Percentiles rank a stretch among this genome's conserved stretches.
Evolutionary conservation across 2,888 invertebrate species (phyloP).

Genomic region (Platerodrilus igneus): DNA sequence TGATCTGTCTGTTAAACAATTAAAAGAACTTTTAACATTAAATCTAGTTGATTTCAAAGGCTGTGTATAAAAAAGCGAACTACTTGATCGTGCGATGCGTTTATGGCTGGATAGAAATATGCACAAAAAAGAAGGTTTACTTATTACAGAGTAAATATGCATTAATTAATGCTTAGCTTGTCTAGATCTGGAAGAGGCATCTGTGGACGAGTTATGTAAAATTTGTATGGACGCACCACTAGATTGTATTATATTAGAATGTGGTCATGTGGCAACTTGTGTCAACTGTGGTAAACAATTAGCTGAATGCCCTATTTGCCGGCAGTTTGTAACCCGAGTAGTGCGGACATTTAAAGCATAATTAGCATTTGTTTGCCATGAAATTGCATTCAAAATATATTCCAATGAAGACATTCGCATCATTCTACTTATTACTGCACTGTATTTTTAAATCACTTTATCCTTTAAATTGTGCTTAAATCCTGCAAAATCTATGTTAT

Average conservation of each 20-base stretch:
- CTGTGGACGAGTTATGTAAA: conserved; percentile 77
- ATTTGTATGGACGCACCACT: conserved; percentile 92
- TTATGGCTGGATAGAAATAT: conserved; percentile 66
- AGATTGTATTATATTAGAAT: conserved; percentile 90
- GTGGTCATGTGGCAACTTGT: conserved; percentile 92
- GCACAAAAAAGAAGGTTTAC: conserved; percentile 47
- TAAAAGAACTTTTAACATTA: conserved; percentile 73
- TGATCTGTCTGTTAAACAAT: conserved; percentile 66
- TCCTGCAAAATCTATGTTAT: too few relatives aligned
- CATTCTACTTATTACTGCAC: too few relatives aligned
- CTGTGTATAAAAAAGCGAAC: conserved; percentile 80
- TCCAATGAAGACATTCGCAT: too few relatives aligned
- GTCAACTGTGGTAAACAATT: conserved; percentile 80
- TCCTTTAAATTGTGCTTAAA: too few relatives aligned
- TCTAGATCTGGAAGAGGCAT: conserved; percentile 21
- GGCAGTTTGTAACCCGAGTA: conserved; percentile 85
- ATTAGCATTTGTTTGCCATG: too few relatives aligned
- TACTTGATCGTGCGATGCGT: conserved; percentile 67
- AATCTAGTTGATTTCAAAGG: conserved; percentile 87
- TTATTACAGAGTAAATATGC: too few relatives aligned
- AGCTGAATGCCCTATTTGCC: conserved; percentile 88
- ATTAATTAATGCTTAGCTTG: too few relatives aligned
- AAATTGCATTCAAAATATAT: too few relatives aligned
- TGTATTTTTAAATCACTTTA: too few relatives aligned
- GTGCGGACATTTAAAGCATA: conserved; percentile 86